Evolutionary conservation across 2,888 invertebrate species (phyloP), one percentile per base, ranked within the genome.

Genomic region (Theretra japonica): DNA sequence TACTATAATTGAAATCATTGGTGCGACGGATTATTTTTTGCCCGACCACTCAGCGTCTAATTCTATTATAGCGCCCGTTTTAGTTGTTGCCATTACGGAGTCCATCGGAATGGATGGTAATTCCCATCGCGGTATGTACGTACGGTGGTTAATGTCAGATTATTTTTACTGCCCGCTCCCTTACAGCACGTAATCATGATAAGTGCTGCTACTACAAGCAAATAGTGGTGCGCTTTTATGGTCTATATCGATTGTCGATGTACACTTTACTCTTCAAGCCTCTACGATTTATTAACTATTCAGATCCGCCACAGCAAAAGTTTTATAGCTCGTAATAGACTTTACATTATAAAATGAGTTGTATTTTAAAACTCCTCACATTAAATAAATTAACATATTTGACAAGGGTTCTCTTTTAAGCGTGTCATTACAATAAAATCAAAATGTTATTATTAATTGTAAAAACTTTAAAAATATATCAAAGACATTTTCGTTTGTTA

Each of bases 121-220:
- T 79, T 75, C 75, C 73, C 74, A 74, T 15, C 70, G 62, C 72
- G 25, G 74, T 76, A 74, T 73, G 65, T 79, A 76, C 65, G 74
- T 74, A 73, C 74, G 76, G 80, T 82, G 78, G 80, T 81, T 82
- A 81, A 75, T 77, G 77, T 79, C 68, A 74, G 79, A 83, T 82
- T 80, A 81, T 81, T 81, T 82, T 80, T 80, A 80, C 78, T 78
- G 75, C 73, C 70, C 72, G 76, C 74, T 80, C 76, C 78, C 56
- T 77, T 79, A 78, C 74, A 75, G 72, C 75, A 71, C 73, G 79
- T 79, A 84, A 84, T 86, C 79, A 81, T 79, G 69, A 78, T 77
- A 78, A 82, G 75, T 77, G 73, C 68, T 62, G 73, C 71, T 71
- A 69, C 59, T 68, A 68, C 58, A 21, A 62, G 41, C 41, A 21